Conservation (phyloP, 2,113 vertebrate genomes). For the Calidris pygmaea region DNA sequence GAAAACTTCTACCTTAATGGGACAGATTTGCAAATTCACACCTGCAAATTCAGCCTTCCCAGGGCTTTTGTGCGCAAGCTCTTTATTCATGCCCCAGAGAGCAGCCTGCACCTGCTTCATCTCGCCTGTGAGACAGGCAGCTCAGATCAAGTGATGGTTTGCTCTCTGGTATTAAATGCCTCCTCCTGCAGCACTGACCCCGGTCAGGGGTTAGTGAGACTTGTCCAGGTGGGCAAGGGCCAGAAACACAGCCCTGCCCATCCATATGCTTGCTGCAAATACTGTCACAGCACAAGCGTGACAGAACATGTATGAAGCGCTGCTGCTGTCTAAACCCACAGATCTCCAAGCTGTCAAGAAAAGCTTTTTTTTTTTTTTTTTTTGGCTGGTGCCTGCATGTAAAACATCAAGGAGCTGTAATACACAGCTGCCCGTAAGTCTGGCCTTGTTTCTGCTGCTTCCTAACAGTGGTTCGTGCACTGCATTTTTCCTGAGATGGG, state of each 20-base stretch:
- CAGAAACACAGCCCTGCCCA: background rate
- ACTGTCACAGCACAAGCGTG: background rate
- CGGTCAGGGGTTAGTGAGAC: background rate
- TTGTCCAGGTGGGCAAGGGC: background rate
- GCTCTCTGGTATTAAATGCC: background rate
- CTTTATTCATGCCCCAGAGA: background rate
- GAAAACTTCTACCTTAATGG: background rate
- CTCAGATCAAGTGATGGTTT: background rate
- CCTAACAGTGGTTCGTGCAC: background rate
- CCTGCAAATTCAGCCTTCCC: constrained; percentile 27
- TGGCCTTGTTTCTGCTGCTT: constrained; percentile 26
- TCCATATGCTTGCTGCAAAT: background rate
- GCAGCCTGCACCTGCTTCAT: constrained; percentile 14
- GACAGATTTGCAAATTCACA: constrained; percentile 20
- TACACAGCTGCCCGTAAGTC: background rate
- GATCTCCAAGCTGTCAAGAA: background rate
- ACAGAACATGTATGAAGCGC: background rate
- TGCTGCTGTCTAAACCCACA: background rate
- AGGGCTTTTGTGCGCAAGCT: background rate
- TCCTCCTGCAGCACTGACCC: background rate
- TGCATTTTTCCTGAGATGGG: background rate
- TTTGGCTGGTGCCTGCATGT: background rate
- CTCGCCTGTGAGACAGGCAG: background rate
- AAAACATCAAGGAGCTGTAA: background rate
- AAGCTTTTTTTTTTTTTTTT: background rate